Percentiles rank a stretch among this genome's conserved stretches.
Evolutionary conservation across 2,797 vertebrate genomes (phyloP).

Genomic region (Protonibea diacanthus): DNA sequence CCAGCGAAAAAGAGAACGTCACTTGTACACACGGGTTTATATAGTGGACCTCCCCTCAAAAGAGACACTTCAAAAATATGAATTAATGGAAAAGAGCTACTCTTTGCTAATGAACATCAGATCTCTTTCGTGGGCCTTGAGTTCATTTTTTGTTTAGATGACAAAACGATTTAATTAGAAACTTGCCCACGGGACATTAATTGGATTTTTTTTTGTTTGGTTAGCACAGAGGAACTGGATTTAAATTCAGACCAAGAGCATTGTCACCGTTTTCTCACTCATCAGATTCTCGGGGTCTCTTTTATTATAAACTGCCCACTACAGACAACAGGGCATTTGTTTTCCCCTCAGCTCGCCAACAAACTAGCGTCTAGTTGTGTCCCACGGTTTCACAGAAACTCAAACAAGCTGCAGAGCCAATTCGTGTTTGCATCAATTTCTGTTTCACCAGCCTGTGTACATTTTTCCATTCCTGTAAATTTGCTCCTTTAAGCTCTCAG

Average conservation of each 20-base stretch:
- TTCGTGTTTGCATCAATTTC: constrained; percentile 30
- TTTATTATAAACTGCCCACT: neutral
- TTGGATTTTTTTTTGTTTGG: neutral
- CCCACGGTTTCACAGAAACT: constrained; percentile 17
- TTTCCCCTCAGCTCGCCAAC: neutral
- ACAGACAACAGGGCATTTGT: neutral
- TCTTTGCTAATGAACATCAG: too few relatives aligned
- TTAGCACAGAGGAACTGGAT: neutral
- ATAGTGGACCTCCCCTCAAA: neutral
- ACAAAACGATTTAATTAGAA: neutral
- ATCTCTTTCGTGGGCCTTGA: neutral
- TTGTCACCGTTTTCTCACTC: neutral
- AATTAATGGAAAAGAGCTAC: neutral
- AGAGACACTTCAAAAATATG: neutral
- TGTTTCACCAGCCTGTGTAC: constrained; percentile 4
- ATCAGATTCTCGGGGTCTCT: neutral
- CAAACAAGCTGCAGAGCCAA: constrained; percentile 12
- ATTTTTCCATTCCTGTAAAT: constrained; percentile 23
- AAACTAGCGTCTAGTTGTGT: constrained; percentile 20
- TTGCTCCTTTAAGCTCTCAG: constrained; percentile 20
- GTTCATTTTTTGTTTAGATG: neutral
- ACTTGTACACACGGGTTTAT: neutral
- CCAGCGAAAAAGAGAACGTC: neutral
- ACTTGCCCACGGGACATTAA: neutral
- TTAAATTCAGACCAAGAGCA: constrained; percentile 3